A percentile compares a stretch with the other conserved stretches of the same genome.
Evolutionary conservation across 2,888 invertebrate genomes (phyloP).

Genomic region (Trissolcus japonicus): DNA sequence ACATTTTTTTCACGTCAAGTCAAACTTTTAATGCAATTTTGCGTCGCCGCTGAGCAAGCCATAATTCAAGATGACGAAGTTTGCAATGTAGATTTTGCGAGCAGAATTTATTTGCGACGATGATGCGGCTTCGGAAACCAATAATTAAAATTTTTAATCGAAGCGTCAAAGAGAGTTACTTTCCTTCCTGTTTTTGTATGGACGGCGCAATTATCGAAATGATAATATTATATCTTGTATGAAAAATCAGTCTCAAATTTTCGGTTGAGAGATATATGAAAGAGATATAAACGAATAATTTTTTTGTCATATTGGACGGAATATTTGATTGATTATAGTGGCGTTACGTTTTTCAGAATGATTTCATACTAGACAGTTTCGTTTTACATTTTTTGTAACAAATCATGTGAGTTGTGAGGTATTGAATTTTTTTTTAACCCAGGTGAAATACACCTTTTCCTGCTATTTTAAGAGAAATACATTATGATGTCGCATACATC

Average conservation of each 20-base stretch:
- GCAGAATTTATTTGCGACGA: constrained; percentile 29
- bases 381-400: no score
- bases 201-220: no score
- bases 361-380: no score
- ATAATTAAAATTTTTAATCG: constrained; percentile 34
- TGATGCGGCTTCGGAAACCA: constrained; percentile 24
- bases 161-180: constrained; percentile 17
- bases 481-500: constrained; percentile 2
- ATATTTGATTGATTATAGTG: no score
- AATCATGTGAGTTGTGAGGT: not conserved
- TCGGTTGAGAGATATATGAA: no score
- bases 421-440: not conserved
- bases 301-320: not conserved
- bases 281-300: no score
- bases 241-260: no score
- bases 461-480: constrained; percentile 2
- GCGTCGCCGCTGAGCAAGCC: constrained; percentile 13
- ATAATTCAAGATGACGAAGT: constrained; percentile 42
- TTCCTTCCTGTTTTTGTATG: no score
- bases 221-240: no score
- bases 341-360: no score
- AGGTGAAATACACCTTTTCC: constrained; percentile 2
- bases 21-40: constrained; percentile 44
- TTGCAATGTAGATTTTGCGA: constrained; percentile 36
- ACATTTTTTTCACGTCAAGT: constrained; percentile 11